These are phyloP conservation scores for Phalacrocorax brasilianus DNA, from an alignment of 2,113 vertebrate genomes.

Conservation along the genomic window DNA sequence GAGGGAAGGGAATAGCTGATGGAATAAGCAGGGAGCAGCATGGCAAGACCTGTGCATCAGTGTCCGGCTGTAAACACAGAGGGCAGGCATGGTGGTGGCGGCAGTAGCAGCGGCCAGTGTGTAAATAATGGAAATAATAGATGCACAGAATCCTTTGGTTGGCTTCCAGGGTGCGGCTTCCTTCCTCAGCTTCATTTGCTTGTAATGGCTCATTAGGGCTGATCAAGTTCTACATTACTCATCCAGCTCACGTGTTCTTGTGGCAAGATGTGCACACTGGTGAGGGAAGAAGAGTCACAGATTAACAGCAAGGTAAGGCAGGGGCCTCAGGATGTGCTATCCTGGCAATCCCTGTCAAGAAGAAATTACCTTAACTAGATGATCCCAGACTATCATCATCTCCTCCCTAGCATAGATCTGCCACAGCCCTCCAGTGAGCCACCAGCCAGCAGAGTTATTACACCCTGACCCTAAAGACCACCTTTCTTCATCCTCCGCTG, in stretches of 20 bases:
- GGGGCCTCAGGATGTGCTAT: background rate
- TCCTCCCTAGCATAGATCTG: background rate
- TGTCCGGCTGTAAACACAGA: background rate
- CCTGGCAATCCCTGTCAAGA: background rate
- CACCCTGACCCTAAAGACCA: background rate
- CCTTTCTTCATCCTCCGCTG: background rate
- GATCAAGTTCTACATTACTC: conserved; percentile 52
- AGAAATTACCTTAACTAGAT: background rate
- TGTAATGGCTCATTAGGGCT: conserved; percentile 64
- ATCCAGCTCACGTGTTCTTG: background rate
- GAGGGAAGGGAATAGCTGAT: background rate
- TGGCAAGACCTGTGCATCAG: background rate
- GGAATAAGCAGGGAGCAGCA: background rate
- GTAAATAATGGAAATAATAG: conserved; percentile 48
- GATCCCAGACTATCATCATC: background rate
- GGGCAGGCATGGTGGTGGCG: background rate
- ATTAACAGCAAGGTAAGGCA: background rate
- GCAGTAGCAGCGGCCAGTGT: background rate
- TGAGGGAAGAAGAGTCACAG: background rate
- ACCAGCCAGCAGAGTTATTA: background rate
- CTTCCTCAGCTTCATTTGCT: conserved; percentile 46
- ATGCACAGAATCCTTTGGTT: background rate
- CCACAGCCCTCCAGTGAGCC: background rate
- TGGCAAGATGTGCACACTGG: background rate
- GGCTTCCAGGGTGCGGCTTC: conserved; percentile 12